A percentile compares a stretch with the other conserved stretches of the same genome.
Evolutionary conservation across 1,140 invertebrate species (phyloP).

Genomic region (Lepidurus couesii): DNA sequence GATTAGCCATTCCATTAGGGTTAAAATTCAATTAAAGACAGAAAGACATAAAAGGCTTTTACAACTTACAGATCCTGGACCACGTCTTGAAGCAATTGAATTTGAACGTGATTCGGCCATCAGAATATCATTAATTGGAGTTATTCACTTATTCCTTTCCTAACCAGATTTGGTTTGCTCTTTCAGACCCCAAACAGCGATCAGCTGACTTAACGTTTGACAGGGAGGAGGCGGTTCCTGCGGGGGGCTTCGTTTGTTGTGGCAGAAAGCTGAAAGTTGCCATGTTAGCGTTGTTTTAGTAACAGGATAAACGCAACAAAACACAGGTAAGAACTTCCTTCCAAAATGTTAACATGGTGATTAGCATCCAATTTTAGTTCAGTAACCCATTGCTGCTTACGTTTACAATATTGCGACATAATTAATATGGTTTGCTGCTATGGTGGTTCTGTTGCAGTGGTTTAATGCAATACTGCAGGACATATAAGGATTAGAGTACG

Average conservation of each 20-base stretch:
- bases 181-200: background rate
- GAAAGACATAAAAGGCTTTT: background rate
- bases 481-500: too few relatives aligned
- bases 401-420: too few relatives aligned
- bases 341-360: too few relatives aligned
- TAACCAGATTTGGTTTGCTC: background rate
- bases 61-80: background rate
- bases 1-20: background rate
- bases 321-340: background rate
- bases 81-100: background rate
- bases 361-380: too few relatives aligned
- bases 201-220: background rate
- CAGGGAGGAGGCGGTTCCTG: background rate
- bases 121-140: background rate
- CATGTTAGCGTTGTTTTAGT: background rate
- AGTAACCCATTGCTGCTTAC: too few relatives aligned
- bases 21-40: background rate
- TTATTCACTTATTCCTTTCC: background rate
- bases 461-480: too few relatives aligned
- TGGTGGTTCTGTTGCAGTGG: too few relatives aligned
- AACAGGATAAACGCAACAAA: background rate
- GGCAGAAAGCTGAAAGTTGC: background rate
- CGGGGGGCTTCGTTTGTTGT: background rate
- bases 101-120: slow-evolving; percentile 7
- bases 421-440: too few relatives aligned